Evolutionary conservation across 37 sponge, comb jelly and placozoan genomes (phyloP).

Genomic region (Amphimedon queenslandica): DNA sequence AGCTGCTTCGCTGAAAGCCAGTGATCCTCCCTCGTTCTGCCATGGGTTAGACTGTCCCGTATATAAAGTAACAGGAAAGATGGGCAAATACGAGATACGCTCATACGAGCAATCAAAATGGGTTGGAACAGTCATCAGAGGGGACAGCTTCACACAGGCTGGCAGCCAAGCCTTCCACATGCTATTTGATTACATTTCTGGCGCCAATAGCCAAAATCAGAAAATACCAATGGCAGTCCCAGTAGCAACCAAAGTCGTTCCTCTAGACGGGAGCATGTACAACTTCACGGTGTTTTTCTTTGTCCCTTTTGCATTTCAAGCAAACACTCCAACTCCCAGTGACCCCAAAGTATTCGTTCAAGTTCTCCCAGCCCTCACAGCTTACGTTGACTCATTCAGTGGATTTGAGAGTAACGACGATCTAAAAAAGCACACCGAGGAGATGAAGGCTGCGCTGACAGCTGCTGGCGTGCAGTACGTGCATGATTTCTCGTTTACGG

Average conservation of each 20-base stretch:
- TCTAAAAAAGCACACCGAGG: neutral
- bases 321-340: neutral
- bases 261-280: neutral
- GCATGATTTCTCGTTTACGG: neutral
- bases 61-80: conserved; percentile 1
- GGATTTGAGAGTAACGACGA: neutral
- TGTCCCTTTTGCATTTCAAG: neutral
- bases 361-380: neutral
- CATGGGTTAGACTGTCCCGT: conserved; percentile 13
- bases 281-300: neutral
- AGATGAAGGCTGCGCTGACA: neutral
- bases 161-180: neutral
- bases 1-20: neutral
- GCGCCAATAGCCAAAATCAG: neutral
- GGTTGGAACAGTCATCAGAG: neutral
- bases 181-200: neutral
- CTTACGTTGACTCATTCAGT: neutral
- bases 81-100: conserved; percentile 14
- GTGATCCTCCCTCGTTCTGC: no score
- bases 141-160: neutral
- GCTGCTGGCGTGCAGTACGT: neutral
- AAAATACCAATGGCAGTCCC: neutral
- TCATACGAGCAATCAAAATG: conserved; percentile 5
- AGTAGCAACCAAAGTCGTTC: conserved; percentile 9
- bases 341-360: neutral